Base-by-base conservation (phyloP, 2,797 vertebrate species). In the Buphagus erythrorhynchus region DNA sequence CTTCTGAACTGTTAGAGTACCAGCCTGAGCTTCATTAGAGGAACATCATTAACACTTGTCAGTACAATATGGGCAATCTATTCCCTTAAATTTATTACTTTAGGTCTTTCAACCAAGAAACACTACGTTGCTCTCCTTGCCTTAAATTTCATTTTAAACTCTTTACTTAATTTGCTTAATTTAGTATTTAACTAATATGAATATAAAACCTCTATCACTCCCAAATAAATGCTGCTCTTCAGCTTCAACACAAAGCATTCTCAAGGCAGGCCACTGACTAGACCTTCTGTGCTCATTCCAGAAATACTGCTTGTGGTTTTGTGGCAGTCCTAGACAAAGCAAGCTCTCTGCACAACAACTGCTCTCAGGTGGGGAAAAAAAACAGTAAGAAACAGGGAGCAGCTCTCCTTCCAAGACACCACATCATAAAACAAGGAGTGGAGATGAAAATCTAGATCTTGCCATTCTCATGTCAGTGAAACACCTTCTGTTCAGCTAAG, bases 301-400 rank as follows among this genome's bases (percentile, higher is more conserved):
- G 86, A 93, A 93, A 94, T 68, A 51, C 79, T 59, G 25, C 75
- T 51, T 82, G 86, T 82, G 91, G 81, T 79, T 95, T 92, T 92
- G 89, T 9, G 31, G 89, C 81, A 86, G 58, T 20, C 46, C 65
- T 68, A 93, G 91, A 93, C 91, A 93, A 95, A 95, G 88, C 89
- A 85, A 94, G 35, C 65, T 62, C 86, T 61, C 54, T 58, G 62
- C 46, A 52, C 80, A 91, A 72, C 65, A 72, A 81, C 88, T 58
- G 61, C 55, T 89, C 75, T 57, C 81, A 92, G 84, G 90, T 94
- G 21, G 42, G 61, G 58, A 9, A 69, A 72, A 51, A 57, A 51
- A 54, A 31, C 16, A 52, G 36, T 9, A 63, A 89, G 48, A 89
- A 85, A 71, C 10, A 62, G 20, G 25, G 61, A 87, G 55, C 33